Evolutionary conservation across 64 coral and sea anemone species (phyloP).

Genomic region (Montipora capricornis): DNA sequence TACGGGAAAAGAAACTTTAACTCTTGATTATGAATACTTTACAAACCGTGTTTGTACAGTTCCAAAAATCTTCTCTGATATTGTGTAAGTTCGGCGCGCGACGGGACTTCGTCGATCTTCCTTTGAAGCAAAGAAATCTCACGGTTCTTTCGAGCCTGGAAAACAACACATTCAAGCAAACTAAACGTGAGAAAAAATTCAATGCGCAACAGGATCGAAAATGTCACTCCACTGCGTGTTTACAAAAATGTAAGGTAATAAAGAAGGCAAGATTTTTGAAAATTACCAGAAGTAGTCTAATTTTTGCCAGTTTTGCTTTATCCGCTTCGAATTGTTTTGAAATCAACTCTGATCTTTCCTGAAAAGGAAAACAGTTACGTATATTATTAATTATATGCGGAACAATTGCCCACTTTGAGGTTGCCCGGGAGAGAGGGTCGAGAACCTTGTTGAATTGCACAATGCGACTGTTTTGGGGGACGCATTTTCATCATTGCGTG

Average conservation of each 20-base stretch:
- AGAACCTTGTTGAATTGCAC: too few relatives aligned
- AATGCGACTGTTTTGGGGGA: too few relatives aligned
- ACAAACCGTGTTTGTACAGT: slow-evolving; percentile 94
- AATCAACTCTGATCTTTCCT: slow-evolving; percentile 89
- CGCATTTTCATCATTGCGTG: too few relatives aligned
- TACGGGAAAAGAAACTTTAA: too few relatives aligned
- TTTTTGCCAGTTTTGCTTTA: slow-evolving; percentile 93
- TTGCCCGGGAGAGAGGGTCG: too few relatives aligned
- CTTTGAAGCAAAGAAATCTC: slow-evolving; percentile 93
- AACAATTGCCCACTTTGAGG: too few relatives aligned
- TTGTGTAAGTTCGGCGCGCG: slow-evolving; percentile 94
- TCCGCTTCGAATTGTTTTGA: slow-evolving; percentile 93
- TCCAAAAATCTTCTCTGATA: slow-evolving; percentile 98
- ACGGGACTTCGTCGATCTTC: slow-evolving; percentile 98
- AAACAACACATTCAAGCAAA: background rate
- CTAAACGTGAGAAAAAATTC: background rate
- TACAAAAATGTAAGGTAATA: too few relatives aligned
- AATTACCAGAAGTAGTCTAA: slow-evolving; percentile 86
- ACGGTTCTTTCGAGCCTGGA: slow-evolving; percentile 93
- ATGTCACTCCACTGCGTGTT: background rate
- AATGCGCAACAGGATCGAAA: background rate
- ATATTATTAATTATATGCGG: too few relatives aligned
- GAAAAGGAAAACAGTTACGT: too few relatives aligned
- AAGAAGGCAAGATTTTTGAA: background rate
- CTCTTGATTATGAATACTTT: too few relatives aligned